Base-by-base conservation (phyloP, 2,113 vertebrate genomes). In the Xenus cinereus region DNA sequence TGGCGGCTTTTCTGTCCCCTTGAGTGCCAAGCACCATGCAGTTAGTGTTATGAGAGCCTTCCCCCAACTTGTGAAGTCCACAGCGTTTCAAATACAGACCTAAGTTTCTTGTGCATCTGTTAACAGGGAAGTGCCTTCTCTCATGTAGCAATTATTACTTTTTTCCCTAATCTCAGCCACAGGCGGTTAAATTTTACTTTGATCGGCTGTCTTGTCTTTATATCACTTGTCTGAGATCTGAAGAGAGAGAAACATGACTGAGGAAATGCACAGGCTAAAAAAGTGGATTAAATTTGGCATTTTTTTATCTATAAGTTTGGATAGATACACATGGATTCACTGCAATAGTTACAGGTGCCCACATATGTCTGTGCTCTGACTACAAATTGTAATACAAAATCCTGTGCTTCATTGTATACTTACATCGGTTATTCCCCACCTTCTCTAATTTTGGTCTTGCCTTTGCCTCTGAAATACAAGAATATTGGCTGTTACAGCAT, bases 121-220 rank as follows among this genome's bases (percentile, higher is more conserved):
- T 83, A 93, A 63, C 46, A 74, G 45, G 19, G 24, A 93, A 84
- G 20, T 59, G 83, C 51, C 60, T 88, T 74, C 83, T 94, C 39
- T 93, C 73, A 57, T 93, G 86, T 92, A 74, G 76, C 57, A 93
- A 77, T 96, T 92, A 86, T 63, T 96, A 80, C 60, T 84, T 84
- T 92, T 79, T 72, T 12, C 69, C 45, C 59, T 95, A 84, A 92
- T 96, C 93, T 96, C 75, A 68, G 76, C 92, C 93, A 89, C 88
- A 78, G 85, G 92, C 23, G 0, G 73, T 92, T 94, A 74, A 78
- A 91, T 95, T 95, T 94, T 90, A 78, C 89, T 97, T 95, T 95
- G 91, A 95, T 96, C 91, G 86, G 51, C 51, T 80, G 75, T 88
- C 79, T 95, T 95, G 79, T 96, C 79, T 88, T 92, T 71, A 10